Conservation (phyloP, 1,140 invertebrate genomes). For the Drosophila littoralis region DNA sequence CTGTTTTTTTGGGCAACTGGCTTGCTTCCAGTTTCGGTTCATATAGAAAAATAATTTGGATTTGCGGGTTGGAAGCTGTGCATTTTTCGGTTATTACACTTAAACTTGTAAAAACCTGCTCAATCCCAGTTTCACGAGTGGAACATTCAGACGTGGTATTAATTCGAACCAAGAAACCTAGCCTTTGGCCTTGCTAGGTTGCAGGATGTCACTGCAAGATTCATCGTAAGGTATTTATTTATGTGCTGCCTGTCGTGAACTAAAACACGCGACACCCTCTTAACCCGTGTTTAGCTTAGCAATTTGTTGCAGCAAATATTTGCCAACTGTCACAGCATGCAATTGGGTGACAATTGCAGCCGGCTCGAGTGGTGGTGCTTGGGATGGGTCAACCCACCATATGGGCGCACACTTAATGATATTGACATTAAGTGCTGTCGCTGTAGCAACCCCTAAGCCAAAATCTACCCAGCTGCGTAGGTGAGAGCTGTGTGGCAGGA, state of each 20-base stretch:
- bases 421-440: conserved; percentile 72
- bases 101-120: too few relatives aligned
- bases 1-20: too few relatives aligned
- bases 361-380: conserved; percentile 50
- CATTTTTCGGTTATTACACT: too few relatives aligned
- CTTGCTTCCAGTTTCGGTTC: too few relatives aligned
- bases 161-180: too few relatives aligned
- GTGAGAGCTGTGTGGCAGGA: conserved; percentile 36
- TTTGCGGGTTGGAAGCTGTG: too few relatives aligned
- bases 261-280: not conserved
- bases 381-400: conserved; percentile 38
- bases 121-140: too few relatives aligned
- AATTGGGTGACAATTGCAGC: conserved; percentile 74
- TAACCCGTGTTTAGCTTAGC: conserved; percentile 67
- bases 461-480: conserved; percentile 8
- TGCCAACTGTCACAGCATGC: conserved; percentile 47
- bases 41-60: too few relatives aligned
- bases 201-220: not conserved
- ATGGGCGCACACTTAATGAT: conserved; percentile 72
- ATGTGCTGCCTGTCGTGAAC: conserved; percentile 1
- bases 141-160: too few relatives aligned
- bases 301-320: conserved; percentile 76
- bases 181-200: too few relatives aligned
- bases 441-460: conserved; percentile 58
- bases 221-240: conserved; percentile 30